phyloP scores from a whole-genome alignment of 2,113 vertebrate genomes.

The Octodon degus region DNA sequence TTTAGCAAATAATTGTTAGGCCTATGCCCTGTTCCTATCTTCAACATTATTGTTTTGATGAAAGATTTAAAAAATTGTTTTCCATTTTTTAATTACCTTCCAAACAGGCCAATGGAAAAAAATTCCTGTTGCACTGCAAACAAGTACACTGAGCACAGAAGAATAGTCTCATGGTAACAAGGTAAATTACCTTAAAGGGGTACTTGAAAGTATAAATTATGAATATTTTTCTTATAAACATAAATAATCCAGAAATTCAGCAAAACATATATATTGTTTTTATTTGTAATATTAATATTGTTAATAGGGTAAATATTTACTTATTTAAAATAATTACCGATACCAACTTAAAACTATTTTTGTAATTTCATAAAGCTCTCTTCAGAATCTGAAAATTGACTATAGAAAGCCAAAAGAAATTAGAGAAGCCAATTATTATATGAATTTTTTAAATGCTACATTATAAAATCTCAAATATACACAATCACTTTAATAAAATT shows the following conservation, averaged over 20 bases:
- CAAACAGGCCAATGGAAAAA: slow-evolving; percentile 26
- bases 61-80: slow-evolving; percentile 14
- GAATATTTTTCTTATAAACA: slow-evolving; percentile 59
- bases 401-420: slow-evolving; percentile 61
- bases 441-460: slow-evolving; percentile 33
- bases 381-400: slow-evolving; percentile 51
- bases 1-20: not conserved
- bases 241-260: slow-evolving; percentile 36
- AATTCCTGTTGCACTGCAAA: slow-evolving; percentile 8
- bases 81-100: not conserved
- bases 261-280: slow-evolving; percentile 52
- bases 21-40: slow-evolving; percentile 46
- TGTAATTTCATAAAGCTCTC: slow-evolving; percentile 53
- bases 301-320: slow-evolving; percentile 21
- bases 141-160: slow-evolving; percentile 39
- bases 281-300: slow-evolving; percentile 38
- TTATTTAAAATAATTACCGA: slow-evolving; percentile 58
- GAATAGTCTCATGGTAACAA: slow-evolving; percentile 36
- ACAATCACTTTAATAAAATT: slow-evolving; percentile 59
- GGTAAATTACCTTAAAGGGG: slow-evolving; percentile 36
- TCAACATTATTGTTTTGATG: slow-evolving; percentile 33
- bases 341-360: slow-evolving; percentile 7
- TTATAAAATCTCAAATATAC: slow-evolving; percentile 17
- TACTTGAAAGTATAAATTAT: slow-evolving; percentile 42
- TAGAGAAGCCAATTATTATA: slow-evolving; percentile 28